Base-by-base conservation (phyloP, 2,113 vertebrate genomes). In the Prunella fulvescens region DNA sequence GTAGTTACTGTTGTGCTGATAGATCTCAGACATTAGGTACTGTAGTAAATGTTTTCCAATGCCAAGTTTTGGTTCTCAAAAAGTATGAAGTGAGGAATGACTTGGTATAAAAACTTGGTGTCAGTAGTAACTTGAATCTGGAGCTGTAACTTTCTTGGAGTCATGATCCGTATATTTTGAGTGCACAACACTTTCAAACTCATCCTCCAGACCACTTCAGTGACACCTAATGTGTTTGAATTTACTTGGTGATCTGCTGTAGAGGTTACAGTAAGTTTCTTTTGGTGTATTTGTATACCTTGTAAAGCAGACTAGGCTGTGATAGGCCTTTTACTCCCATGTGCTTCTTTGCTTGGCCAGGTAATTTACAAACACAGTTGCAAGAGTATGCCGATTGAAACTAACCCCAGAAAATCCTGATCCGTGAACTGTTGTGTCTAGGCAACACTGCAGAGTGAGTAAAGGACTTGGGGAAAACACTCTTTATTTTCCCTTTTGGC, bases 271-370 rank as follows among this genome's bases (percentile, higher is more conserved):
- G 37, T 50, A 80, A 70, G 12, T 89, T 84, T 67, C 24, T 84
- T 6, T 51, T 50, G 45, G 6, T 64, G 10, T 71, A 20, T 71
- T 87, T 0, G 0, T 48, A 2, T 29, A 57, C 14, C 9, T 23
- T 69, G n/a, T 44, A 62, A 48, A 70, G 62, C 76, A 48, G 17
- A 12, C 17, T 42, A 26, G 61, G 4, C 25, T 61, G 13, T 24
- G 31, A 7, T 73, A 22, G 14, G 26, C 19, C 11, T 47, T 62
- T 42, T 35, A 60, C 51, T 42, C 6, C 2, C 4, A 2, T 48
- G 10, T 44, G 39, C 23, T 69, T 64, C 79, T 77, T 81, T 11
- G 3, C 42, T 71, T 92, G 47, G 22, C 16, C 26, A 58, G 14
- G 20, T 91, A 33, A 14, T 56, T 62, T 47, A 54, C 29, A 67